phyloP scores from a whole-genome alignment of 2,797 vertebrate species.

The Sorex maritimensis region DNA sequence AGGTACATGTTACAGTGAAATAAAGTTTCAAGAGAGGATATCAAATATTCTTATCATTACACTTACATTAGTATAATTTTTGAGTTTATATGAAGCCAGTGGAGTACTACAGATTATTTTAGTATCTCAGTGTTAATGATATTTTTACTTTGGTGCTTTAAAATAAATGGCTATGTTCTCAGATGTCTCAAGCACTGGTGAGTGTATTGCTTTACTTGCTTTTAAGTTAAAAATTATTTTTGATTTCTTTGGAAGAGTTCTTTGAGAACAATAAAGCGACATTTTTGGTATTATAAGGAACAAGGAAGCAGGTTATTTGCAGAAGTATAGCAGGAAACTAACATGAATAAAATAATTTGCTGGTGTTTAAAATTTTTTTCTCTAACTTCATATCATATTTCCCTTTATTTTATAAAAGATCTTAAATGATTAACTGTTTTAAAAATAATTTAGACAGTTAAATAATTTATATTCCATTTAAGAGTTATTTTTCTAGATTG shows the following conservation, averaged over 20 bases:
- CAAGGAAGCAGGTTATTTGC: slow-evolving; percentile 56
- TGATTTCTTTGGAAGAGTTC: slow-evolving; percentile 27
- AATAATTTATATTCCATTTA: slow-evolving; percentile 42
- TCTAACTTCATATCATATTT: slow-evolving; percentile 53
- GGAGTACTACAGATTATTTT: slow-evolving; percentile 78
- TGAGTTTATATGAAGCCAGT: slow-evolving; percentile 67
- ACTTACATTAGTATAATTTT: neutral
- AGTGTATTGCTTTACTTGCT: slow-evolving; percentile 83
- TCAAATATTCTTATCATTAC: slow-evolving; percentile 6
- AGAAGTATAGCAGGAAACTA: slow-evolving; percentile 12
- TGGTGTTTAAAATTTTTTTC: slow-evolving; percentile 36
- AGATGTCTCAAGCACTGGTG: slow-evolving; percentile 90
- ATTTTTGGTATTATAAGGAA: slow-evolving; percentile 36
- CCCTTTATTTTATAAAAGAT: slow-evolving; percentile 4
- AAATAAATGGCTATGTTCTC: slow-evolving; percentile 81
- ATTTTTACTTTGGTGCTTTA: slow-evolving; percentile 82
- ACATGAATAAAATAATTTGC: slow-evolving; percentile 45
- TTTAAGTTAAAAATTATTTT: slow-evolving; percentile 32
- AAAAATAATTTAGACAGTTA: slow-evolving; percentile 6
- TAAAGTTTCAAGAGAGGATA: slow-evolving; percentile 4
- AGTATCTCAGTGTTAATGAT: slow-evolving; percentile 89
- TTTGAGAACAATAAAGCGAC: slow-evolving; percentile 15
- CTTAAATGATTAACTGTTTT: neutral
- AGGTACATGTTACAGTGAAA: neutral
- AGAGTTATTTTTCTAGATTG: slow-evolving; percentile 43